Base-by-base conservation (phyloP, 2,797 vertebrate genomes). In the Gallinago solitaria region DNA sequence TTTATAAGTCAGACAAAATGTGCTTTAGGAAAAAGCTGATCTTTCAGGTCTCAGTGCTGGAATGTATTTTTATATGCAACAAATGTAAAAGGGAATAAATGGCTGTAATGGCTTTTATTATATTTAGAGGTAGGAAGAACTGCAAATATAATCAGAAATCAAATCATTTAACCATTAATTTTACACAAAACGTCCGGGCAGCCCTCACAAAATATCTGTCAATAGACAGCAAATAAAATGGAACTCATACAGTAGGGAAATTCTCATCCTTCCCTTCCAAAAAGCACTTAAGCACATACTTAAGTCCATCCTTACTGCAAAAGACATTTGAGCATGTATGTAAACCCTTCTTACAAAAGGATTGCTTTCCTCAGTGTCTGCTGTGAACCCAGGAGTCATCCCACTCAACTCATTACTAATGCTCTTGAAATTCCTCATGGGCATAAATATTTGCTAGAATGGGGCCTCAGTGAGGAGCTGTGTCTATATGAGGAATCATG, bases 21-120 rank as follows among this genome's bases (percentile, higher is more conserved):
- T 83, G 59, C 63, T 86, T 88, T 81, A 93, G 84, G 76, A 37
- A 91, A 91, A 93, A 91, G 60, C 61, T 95, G 79, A 83, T 92
- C 71, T 94, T 80, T 92, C 61, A 81, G 73, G 69, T 67, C 73
- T 91, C 3, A 0, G 45, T 0, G 3, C 30, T 75, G 82, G 76
- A 92, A 77, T 59, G 48, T 65, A n/a, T 74, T 94, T 92, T 94
- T 78, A 81, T 59, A 61, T 48, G 73, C 84, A 91, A 57, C 90
- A 85, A 95, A 87, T 51, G 37, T 59, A 83, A 87, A 88, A 74
- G 48, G 81, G 37, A 81, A 65, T 54, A 86, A 86, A 32, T 11
- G 7, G 12, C 47, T 43, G 35, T 39, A 59, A 53, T 32, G 81
- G 37, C 24, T 87, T 96, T 85, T 61, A 14, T 71, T 89, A 28